Base-by-base conservation (phyloP, 2,888 invertebrate genomes). In the Brachycybe producta region DNA sequence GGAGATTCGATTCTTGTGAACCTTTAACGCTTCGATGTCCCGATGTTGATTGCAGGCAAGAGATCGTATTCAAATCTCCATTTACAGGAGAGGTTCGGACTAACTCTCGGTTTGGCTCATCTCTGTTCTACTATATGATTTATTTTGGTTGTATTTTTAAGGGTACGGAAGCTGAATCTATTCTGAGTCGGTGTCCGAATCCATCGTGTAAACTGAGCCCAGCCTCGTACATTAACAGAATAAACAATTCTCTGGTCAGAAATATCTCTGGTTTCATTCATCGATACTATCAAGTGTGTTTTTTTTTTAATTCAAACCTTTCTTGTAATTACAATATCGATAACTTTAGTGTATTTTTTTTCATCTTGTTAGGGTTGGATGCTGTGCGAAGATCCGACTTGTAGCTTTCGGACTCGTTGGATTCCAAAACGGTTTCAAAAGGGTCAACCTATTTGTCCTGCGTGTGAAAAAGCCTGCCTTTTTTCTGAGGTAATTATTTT, bases 361-460 rank as follows among this genome's bases (percentile, higher is more conserved):
- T 23, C 28, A 24, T 13, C 21, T 49, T 56, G 57, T 5, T 59
- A 73, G 63, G 81, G 82, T 52, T 80, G 80, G 77, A 62, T 90
- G 64, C 78, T 81, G 3, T 95, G 95, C 67, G 92, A 92, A 65
- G 90, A 92, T 73, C 84, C 86, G 0, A 77, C 80, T 2, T 95
- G 94, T 62, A 75, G 77, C 2, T 74, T 79, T 60, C 77, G 79
- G 54, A 82, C 80, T 0, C 72, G 75, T 48, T 71, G 74, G 19
- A 57, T 84, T 45, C 80, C 83, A 0, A 60, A 76, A 35, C 63
- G 65, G 43, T 75, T 78, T 56, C 63, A 64, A 5, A 66, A 70
- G 4, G 73, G 73, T 39, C 75, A 73, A 58, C 86, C 90, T 0
- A 65, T 82, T 2, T 94, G 94, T 66, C 70, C 75, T 13, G 67